phyloP scores from a whole-genome alignment of 2,888 invertebrate genomes.

The Acrobasis suavella region DNA sequence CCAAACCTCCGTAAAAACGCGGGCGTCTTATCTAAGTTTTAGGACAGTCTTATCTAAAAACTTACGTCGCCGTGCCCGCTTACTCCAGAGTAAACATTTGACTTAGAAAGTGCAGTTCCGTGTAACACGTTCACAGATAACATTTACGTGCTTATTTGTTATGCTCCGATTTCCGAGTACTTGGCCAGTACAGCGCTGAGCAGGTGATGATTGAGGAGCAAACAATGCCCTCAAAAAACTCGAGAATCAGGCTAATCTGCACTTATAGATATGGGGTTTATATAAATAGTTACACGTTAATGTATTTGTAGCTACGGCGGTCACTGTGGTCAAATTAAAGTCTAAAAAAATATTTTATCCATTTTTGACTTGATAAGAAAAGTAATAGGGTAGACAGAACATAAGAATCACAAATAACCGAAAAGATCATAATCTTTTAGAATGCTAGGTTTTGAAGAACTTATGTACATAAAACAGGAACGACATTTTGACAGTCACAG shows the following conservation, averaged over 20 bases:
- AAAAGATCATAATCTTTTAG: no score
- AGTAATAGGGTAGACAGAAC: no score
- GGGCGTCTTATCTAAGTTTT: conserved; percentile 62
- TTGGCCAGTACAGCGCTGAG: conserved; percentile 46
- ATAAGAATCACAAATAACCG: no score
- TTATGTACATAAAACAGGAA: no score
- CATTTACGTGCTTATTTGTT: conserved; percentile 61
- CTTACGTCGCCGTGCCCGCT: conserved; percentile 64
- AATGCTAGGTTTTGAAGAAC: no score
- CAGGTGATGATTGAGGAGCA: conserved; percentile 53
- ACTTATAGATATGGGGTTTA: not conserved
- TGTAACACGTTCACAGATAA: conserved; percentile 75
- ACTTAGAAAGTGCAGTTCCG: conserved; percentile 80
- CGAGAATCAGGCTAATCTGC: conserved; percentile 2
- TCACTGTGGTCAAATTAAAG: no score
- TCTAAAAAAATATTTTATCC: no score
- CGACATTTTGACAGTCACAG: no score
- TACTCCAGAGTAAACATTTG: conserved; percentile 76
- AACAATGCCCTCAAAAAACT: conserved; percentile 39
- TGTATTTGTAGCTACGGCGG: no score
- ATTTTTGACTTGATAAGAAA: no score
- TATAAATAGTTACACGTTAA: no score
- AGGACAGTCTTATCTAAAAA: conserved; percentile 76
- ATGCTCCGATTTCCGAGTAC: conserved; percentile 66
- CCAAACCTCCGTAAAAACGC: conserved; percentile 53